Conservation (phyloP, 2,113 vertebrate genomes). For the Saccopteryx leptura region DNA sequence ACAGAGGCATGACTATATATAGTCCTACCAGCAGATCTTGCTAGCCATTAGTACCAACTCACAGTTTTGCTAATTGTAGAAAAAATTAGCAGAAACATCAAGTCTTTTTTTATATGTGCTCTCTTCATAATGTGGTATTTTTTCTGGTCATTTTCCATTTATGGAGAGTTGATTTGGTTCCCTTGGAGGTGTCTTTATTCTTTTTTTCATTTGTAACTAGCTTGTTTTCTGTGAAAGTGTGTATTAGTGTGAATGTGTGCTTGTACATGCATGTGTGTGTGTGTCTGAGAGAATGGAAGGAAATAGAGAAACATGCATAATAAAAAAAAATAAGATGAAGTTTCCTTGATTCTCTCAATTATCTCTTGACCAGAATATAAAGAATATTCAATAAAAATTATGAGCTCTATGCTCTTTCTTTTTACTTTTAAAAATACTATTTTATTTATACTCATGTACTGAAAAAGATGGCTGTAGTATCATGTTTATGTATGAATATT, state of each 20-base stretch:
- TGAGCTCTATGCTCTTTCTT: neutral
- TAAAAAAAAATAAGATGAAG: neutral
- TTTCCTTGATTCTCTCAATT: neutral
- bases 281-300: neutral
- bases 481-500: too few relatives aligned
- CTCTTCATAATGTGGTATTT: neutral
- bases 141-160: neutral
- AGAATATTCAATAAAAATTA: neutral
- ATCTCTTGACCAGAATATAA: neutral
- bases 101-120: neutral
- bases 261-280: too few relatives aligned
- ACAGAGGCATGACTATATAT: neutral
- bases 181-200: neutral
- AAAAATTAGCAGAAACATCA: neutral
- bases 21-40: neutral
- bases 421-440: too few relatives aligned
- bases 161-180: neutral
- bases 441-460: too few relatives aligned
- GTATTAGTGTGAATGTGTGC: neutral
- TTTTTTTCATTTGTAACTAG: neutral
- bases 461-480: too few relatives aligned
- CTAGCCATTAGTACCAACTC: neutral
- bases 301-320: neutral
- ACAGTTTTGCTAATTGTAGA: neutral
- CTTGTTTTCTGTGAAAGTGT: neutral